Percentiles rank a stretch among this genome's conserved stretches.
phyloP scores from a whole-genome alignment of 1,140 invertebrate species.

The Druon quercuslanigerum region DNA sequence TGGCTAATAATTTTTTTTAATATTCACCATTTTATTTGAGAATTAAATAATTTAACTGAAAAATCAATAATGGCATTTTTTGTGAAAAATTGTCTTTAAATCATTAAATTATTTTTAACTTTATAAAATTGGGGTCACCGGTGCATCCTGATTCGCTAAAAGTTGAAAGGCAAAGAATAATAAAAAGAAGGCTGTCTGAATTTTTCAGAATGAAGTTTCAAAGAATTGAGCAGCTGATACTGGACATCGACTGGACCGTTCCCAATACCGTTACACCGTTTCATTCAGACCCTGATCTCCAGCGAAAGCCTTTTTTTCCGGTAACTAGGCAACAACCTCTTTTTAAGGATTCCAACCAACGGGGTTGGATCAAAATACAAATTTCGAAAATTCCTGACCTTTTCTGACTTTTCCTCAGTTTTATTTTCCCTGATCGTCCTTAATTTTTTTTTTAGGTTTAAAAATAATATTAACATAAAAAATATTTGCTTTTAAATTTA shows the following conservation, averaged over 20 bases:
- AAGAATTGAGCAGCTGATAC: slow-evolving; percentile 49
- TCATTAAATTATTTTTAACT: background rate
- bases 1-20: too few relatives aligned
- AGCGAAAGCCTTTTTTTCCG: slow-evolving; percentile 26
- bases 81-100: too few relatives aligned
- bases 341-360: background rate
- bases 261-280: slow-evolving; percentile 64
- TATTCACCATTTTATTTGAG: too few relatives aligned
- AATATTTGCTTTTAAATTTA: too few relatives aligned
- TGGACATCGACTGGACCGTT: slow-evolving; percentile 65
- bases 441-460: too few relatives aligned
- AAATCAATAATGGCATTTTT: too few relatives aligned
- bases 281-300: slow-evolving; percentile 50
- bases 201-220: slow-evolving; percentile 27
- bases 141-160: slow-evolving; percentile 8
- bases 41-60: too few relatives aligned
- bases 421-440: too few relatives aligned
- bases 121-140: background rate
- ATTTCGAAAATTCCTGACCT: too few relatives aligned
- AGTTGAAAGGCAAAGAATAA: background rate
- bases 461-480: too few relatives aligned
- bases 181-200: slow-evolving; percentile 1
- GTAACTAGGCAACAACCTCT: background rate
- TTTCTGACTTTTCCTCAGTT: too few relatives aligned
- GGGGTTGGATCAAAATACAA: too few relatives aligned